These are phyloP conservation scores for Rhopalosiphum nymphaeae DNA, from an alignment of 2,888 invertebrate species.

Conservation along the genomic window DNA sequence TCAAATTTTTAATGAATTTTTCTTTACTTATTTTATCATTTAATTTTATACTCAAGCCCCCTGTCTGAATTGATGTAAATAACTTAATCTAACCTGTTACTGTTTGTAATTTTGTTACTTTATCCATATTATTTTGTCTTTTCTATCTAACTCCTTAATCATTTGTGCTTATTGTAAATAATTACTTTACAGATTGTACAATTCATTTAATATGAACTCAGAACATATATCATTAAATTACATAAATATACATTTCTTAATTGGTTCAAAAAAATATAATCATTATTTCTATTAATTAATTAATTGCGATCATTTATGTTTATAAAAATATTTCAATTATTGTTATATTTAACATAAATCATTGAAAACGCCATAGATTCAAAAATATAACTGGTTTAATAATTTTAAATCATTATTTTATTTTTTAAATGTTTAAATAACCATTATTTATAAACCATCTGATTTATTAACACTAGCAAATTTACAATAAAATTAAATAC, in stretches of 20 bases:
- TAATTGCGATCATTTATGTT: background rate
- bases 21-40: background rate
- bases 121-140: too few relatives aligned
- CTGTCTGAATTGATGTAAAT: too few relatives aligned
- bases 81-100: too few relatives aligned
- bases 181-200: too few relatives aligned
- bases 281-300: background rate
- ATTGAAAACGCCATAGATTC: background rate
- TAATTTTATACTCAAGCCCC: too few relatives aligned
- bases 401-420: background rate
- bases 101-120: too few relatives aligned
- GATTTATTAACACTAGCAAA: background rate
- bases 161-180: too few relatives aligned
- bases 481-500: background rate
- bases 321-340: background rate
- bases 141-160: too few relatives aligned
- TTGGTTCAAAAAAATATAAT: background rate
- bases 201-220: background rate
- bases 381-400: background rate
- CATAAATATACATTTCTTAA: background rate
- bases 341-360: background rate
- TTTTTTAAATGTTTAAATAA: background rate
- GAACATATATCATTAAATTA: background rate
- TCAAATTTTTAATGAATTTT: background rate
- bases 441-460: background rate